Percentiles rank a stretch among this genome's conserved stretches.
phyloP scores from a whole-genome alignment of 2,797 vertebrate genomes.

The Hippoglossus hippoglossus region DNA sequence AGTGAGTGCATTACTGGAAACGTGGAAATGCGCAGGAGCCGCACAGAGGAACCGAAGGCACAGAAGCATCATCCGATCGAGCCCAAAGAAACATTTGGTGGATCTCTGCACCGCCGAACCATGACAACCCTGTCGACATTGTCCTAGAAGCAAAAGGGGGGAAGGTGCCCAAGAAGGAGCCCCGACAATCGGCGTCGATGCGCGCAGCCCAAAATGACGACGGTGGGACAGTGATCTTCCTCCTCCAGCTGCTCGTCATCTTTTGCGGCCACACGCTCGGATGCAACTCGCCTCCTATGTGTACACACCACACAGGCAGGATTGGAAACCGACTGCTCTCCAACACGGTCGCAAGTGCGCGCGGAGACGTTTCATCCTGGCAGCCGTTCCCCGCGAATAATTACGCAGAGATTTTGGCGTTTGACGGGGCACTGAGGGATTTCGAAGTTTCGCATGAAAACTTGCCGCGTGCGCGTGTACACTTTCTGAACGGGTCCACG shows the following conservation, averaged over 20 bases:
- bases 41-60: constrained; percentile 56
- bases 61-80: constrained; percentile 37
- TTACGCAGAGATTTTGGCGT: constrained; percentile 62
- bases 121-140: constrained; percentile 58
- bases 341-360: constrained; percentile 63
- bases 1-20: constrained; percentile 78
- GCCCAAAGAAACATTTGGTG: constrained; percentile 55
- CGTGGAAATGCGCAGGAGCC: constrained; percentile 85
- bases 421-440: constrained; percentile 48
- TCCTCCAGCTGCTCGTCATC: constrained; percentile 52
- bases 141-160: constrained; percentile 37
- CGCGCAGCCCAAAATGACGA: constrained; percentile 75
- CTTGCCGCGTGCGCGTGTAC: constrained; percentile 18
- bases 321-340: constrained; percentile 61
- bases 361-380: constrained; percentile 50
- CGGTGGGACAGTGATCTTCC: constrained; percentile 73
- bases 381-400: constrained; percentile 36
- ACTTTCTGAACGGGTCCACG: constrained; percentile 45
- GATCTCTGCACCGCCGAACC: constrained; percentile 50
- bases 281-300: constrained; percentile 55
- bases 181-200: constrained; percentile 54
- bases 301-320: constrained; percentile 38
- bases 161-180: constrained; percentile 14
- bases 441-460: constrained; percentile 74
- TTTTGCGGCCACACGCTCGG: constrained; percentile 63